Base-by-base conservation (phyloP, 1,140 invertebrate genomes). In the Orussus abietinus region DNA sequence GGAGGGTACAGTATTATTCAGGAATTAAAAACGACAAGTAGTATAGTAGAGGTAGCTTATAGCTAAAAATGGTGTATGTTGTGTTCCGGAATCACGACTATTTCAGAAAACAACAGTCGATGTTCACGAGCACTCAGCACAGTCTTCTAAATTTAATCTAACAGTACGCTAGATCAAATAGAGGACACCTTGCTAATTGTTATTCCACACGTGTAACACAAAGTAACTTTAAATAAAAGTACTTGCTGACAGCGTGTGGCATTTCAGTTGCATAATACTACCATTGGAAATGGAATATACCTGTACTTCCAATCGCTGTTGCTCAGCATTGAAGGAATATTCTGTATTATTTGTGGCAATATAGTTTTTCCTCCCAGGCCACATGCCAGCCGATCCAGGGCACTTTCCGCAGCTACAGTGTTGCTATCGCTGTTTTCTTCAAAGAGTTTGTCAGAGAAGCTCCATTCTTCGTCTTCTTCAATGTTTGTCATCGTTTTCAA, bases 401-500 rank as follows among this genome's bases (percentile, higher is more conserved):
- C 92, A 42, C 92, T 93, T 72, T 99, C 96, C 7, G 94, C 97
- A 31, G 96, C 88, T 3, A 95, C 89, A 59, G 89, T 85, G 69
- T 96, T 96, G 51, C 90, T 90, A 49, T 88, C 85, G 43, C 80
- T 84, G 51, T 88, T 84, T 37, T 89, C 85, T 36, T 85, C 80
- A 36, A 79, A 72, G 31, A 86, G 77, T 59, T 83, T 80, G 59
- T 84, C 82, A 11, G 70, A 69, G 10, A 77, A 64, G 32, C 81
- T 77, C 85, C 88, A 90, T 21, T 86, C 84, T 18, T 84, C 79
- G 50, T 96, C 90, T 13, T 98, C 94, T 18, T 98, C 95, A 26
- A 99, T 71, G 59, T 98, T 93, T 7, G 94, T 92, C 96, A 99
- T 98, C 85, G 98, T 90, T 60, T 87, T 82, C 29, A 99, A 72